These are phyloP conservation scores for Drosophila pachea DNA, from an alignment of 1,140 invertebrate genomes.

Conservation along the genomic window DNA sequence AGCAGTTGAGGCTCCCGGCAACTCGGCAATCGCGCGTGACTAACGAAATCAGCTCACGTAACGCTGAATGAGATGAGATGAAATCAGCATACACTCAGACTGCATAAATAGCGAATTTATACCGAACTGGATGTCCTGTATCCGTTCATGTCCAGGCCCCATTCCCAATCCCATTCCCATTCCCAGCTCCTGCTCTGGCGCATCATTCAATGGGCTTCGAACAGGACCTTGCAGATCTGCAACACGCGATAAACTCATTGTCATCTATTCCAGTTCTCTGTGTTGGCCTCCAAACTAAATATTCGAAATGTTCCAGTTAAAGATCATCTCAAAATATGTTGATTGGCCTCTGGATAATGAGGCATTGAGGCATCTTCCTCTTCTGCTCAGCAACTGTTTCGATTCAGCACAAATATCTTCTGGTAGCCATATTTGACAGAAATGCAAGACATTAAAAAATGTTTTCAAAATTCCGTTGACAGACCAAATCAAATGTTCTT, in stretches of 20 bases:
- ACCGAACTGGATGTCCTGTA: constrained; percentile 38
- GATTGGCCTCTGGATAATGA: background rate
- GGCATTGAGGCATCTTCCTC: background rate
- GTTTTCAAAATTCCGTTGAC: no score
- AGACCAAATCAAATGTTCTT: no score
- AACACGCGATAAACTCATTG: constrained; percentile 53
- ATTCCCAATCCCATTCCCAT: constrained; percentile 8
- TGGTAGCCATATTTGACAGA: no score
- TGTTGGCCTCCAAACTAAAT: constrained; percentile 15
- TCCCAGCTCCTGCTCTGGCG: constrained; percentile 31
- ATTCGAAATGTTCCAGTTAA: background rate
- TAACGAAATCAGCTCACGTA: constrained; percentile 78
- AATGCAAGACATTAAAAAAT: no score
- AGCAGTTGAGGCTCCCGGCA: constrained; percentile 10
- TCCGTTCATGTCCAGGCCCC: constrained; percentile 12
- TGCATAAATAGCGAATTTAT: constrained; percentile 74
- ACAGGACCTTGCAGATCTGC: constrained; percentile 40
- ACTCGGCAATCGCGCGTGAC: constrained; percentile 57
- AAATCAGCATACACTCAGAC: constrained; percentile 72
- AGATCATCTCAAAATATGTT: constrained; percentile 7
- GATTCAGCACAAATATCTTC: background rate
- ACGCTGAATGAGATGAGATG: constrained; percentile 69
- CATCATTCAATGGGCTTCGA: constrained; percentile 32
- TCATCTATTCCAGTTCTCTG: constrained; percentile 21
- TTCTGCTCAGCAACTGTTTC: no score